Evolutionary conservation across 2,797 vertebrate species (phyloP), one percentile per base, ranked within the genome.

Genomic region (Tarsius wallacei): DNA sequence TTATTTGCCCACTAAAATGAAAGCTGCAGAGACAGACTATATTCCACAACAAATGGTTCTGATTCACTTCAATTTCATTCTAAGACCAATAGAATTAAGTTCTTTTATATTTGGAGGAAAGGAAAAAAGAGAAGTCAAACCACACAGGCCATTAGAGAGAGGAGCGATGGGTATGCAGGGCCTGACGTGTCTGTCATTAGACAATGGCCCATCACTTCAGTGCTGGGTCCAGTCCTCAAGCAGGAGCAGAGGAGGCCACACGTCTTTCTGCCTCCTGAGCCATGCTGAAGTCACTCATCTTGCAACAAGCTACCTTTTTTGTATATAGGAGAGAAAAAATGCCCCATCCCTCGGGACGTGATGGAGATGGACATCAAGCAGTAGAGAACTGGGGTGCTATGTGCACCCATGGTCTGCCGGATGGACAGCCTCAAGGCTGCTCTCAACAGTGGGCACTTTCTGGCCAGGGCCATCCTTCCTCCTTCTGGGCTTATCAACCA

Each of bases 1-100:
- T 26, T 26, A 57, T 82, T 61, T 93, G 28, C 26, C 5, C 66
- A 89, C 47, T 87, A 47, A 70, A 74, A 84, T 36, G 55, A 70
- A 26, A 76, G 22, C 51, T n/a, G n/a, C 9, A 57, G 61, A 74
- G 42, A 82, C 21, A 59, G 16, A 68, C 59, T 28, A 5, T 57
- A 42, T 76, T 96, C 83, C 84, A 74, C 81, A 82, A 91, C 1
- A 5, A 11, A 55, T 55, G 17, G 53, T 26, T 96, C 63, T 17
- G 28, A 73, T 86, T 73, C 51, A 77, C 33, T 47, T 73, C 24
- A 13, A 10, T 89, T 90, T 93, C 28, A 86, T 84, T 82, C 80
- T 57, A 47, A 96, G 51, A 86, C 63, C 36, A 77, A 55, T 19
- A 78, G 28, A n/a, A 77, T 49, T 73, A 17, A 42, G 33, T 55